A percentile compares a stretch with the other conserved stretches of the same genome.
These are phyloP conservation scores for Ceratosolen fusciceps DNA, from an alignment of 1,140 invertebrate genomes.

Conservation along the genomic window DNA sequence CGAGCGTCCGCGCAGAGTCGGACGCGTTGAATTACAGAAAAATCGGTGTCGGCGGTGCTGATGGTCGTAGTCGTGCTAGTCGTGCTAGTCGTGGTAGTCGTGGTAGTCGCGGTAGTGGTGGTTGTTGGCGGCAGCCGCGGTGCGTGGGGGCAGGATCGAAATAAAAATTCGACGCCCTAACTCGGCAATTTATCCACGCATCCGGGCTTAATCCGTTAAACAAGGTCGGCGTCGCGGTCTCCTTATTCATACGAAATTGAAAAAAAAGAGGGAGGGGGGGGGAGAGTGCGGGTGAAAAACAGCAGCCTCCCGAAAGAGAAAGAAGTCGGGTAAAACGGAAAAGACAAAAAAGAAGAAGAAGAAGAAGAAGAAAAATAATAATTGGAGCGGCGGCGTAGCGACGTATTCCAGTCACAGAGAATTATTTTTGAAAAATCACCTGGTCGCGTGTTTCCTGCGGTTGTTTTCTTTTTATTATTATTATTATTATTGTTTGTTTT, in stretches of 20 bases:
- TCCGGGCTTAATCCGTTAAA: neutral
- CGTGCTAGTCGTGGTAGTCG: no score
- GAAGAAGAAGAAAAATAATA: slow-evolving; percentile 7
- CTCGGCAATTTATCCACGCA: slow-evolving; percentile 10
- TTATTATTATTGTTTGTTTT: no score
- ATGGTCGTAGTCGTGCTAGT: no score
- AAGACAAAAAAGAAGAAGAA: neutral
- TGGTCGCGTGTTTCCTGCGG: neutral
- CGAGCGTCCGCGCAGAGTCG: neutral
- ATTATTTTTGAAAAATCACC: slow-evolving; percentile 34
- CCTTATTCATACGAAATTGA: neutral
- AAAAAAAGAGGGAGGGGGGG: neutral
- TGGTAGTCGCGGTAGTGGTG: no score
- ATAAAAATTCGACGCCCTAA: neutral
- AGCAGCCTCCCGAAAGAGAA: neutral
- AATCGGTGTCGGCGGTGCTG: no score
- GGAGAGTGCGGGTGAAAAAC: no score
- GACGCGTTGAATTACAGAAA: neutral
- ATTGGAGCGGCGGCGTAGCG: neutral
- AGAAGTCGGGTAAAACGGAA: no score
- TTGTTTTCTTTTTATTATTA: no score
- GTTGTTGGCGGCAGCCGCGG: no score
- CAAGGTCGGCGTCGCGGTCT: neutral
- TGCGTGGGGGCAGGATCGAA: no score
- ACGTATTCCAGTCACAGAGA: neutral